Conservation (phyloP, 2,797 vertebrate genomes). For the Sebastolobus alascanus region DNA sequence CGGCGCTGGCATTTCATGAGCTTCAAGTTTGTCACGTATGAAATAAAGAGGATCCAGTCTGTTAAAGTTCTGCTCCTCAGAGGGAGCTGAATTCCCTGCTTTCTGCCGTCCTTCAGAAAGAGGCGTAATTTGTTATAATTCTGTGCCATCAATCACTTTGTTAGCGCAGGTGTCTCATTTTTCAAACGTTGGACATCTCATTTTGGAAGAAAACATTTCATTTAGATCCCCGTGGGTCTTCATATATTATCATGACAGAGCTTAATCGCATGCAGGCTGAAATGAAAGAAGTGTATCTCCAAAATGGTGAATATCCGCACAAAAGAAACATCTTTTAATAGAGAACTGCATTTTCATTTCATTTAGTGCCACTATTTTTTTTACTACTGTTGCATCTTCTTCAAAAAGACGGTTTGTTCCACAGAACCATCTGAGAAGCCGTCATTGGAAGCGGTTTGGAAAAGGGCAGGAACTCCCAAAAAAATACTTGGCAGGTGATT, state of each 20-base stretch:
- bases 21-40: slow-evolving; percentile 1
- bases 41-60: background rate
- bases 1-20: background rate
- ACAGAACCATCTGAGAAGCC: background rate
- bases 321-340: background rate
- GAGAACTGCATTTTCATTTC: background rate
- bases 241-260: slow-evolving; percentile 47
- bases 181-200: slow-evolving; percentile 47
- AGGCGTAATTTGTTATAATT: slow-evolving; percentile 45
- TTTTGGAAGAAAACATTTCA: slow-evolving; percentile 49
- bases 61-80: slow-evolving; percentile 1
- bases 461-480: too few species aligned
- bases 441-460: too few species aligned
- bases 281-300: background rate
- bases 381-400: background rate
- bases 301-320: background rate
- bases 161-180: slow-evolving; percentile 34
- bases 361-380: background rate
- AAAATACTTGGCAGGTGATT: background rate
- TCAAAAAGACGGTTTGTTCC: background rate
- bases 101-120: slow-evolving; percentile 4
- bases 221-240: slow-evolving; percentile 20
- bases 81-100: background rate
- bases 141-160: slow-evolving; percentile 49
- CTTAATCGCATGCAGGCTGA: background rate